Base-by-base conservation (phyloP, 2,797 vertebrate genomes). In the Nyctalus aviator region DNA sequence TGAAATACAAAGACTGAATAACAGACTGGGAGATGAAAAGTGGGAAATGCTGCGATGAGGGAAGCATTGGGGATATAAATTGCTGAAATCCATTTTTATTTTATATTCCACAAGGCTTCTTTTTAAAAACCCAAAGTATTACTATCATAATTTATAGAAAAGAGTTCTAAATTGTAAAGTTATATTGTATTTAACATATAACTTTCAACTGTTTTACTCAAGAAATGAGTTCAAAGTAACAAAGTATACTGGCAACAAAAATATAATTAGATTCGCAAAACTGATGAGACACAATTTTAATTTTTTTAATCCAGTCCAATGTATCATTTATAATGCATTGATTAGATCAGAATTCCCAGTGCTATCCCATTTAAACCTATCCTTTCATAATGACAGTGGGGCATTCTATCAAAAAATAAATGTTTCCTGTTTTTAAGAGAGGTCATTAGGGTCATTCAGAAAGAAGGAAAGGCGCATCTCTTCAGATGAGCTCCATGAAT, bases 1-100 rank as follows among this genome's bases (percentile, higher is more conserved):
- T 95, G 57, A 81, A 77, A 83, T 62, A 5, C 27, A 68, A 48
- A 92, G 3, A 88, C 86, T 11, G 17, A 55, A 66, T 94, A 89
- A 94, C 18, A 0, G 57, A 82, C 35, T 57, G 6, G 48, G 55
- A 12, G 9, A 37, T n/a, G 59, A 27, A 46, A 93, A 86, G 25
- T 50, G 32, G 48, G 59, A 90, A 79, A 75, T 27, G 15, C 53
- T 32, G 30, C 84, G 41, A n/a, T 32, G 13, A 96, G 87, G n/a
- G n/a, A 86, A 75, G 14, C 35, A 25, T 6, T 10, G 17, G 30
- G 82, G 95, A 77, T 53, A 88, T 44, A 75, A 66, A 87, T 44
- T 62, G 20, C 17, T 64, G 88, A 88, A 93, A 84, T 41, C 78
- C 15, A 77, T 66, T 95, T 94, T 88, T 46, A 75, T n/a, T 76